Conservation (phyloP, 2,113 vertebrate genomes). For the Heloderma charlesbogerti region DNA sequence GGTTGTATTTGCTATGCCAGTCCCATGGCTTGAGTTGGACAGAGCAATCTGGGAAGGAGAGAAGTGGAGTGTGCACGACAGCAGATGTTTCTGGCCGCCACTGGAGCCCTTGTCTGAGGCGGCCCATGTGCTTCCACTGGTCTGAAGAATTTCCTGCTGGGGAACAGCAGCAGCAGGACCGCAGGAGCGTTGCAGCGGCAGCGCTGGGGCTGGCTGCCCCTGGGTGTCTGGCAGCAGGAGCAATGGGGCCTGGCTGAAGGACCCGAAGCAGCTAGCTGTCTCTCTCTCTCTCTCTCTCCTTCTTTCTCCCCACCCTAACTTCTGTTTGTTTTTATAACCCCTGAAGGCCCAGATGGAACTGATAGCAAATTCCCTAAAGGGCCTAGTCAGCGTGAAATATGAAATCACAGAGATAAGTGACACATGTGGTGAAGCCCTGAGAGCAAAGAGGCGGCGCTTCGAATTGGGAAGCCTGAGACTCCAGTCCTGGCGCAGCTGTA, state of each 20-base stretch:
- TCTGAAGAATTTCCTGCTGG: slow-evolving; percentile 28
- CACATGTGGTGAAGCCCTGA: not conserved
- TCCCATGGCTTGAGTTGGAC: not conserved
- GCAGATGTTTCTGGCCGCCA: slow-evolving; percentile 38
- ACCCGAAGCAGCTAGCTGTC: slow-evolving; percentile 52
- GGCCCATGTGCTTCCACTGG: slow-evolving; percentile 50
- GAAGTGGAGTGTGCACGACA: not conserved
- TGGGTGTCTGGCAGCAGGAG: not conserved
- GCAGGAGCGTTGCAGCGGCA: slow-evolving; percentile 16
- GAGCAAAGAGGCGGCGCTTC: not conserved
- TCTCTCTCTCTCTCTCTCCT: not conserved
- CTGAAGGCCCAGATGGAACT: not conserved
- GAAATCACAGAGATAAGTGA: not conserved
- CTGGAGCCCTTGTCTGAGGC: slow-evolving; percentile 34
- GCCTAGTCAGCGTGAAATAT: no score
- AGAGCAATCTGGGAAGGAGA: not conserved
- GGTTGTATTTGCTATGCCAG: not conserved
- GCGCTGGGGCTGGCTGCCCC: slow-evolving; percentile 64
- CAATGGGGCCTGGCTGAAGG: not conserved
- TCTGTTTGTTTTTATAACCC: not conserved
- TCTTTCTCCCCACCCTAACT: not conserved
- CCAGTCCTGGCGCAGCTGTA: not conserved
- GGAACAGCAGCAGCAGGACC: slow-evolving; percentile 37
- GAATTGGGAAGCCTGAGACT: not conserved
- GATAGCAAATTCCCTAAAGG: not conserved